phyloP scores from a whole-genome alignment of 2,888 invertebrate species.

The Chrysolina americana region DNA sequence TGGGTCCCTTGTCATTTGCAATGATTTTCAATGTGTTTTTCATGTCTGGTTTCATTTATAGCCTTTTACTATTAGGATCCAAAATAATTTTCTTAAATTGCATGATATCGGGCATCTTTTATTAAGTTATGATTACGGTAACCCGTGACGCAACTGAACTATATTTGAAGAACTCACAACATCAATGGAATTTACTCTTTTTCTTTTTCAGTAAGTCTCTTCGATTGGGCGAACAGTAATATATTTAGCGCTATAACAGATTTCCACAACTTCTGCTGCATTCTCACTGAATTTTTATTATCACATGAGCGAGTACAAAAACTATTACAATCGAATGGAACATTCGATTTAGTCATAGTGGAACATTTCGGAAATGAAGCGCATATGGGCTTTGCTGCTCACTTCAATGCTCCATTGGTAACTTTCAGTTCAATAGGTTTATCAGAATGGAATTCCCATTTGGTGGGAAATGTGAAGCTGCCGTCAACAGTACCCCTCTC shows the following conservation, averaged over 20 bases:
- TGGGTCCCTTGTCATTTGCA: no score
- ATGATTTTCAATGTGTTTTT: no score
- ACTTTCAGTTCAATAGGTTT: constrained; percentile 65
- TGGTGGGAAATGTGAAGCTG: constrained; percentile 68
- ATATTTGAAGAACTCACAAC: no score
- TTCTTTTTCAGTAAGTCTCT: background rate
- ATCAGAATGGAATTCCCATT: constrained; percentile 53
- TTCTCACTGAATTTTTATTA: constrained; percentile 58
- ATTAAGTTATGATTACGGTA: no score
- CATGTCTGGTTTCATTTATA: no score
- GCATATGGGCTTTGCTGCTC: constrained; percentile 64
- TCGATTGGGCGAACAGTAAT: background rate
- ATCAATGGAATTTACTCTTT: background rate
- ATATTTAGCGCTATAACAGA: background rate
- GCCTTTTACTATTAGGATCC: no score
- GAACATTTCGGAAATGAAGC: constrained; percentile 72
- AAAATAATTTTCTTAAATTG: no score
- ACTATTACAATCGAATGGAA: constrained; percentile 61
- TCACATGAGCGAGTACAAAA: constrained; percentile 58
- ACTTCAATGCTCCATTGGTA: constrained; percentile 65
- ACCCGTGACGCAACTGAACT: no score
- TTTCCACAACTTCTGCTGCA: constrained; percentile 9
- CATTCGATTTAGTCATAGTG: constrained; percentile 68
- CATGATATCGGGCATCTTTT: no score
- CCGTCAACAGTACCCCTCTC: constrained; percentile 71